Evolutionary conservation across 2,113 vertebrate species (phyloP).

Genomic region (Anas platyrhynchos): DNA sequence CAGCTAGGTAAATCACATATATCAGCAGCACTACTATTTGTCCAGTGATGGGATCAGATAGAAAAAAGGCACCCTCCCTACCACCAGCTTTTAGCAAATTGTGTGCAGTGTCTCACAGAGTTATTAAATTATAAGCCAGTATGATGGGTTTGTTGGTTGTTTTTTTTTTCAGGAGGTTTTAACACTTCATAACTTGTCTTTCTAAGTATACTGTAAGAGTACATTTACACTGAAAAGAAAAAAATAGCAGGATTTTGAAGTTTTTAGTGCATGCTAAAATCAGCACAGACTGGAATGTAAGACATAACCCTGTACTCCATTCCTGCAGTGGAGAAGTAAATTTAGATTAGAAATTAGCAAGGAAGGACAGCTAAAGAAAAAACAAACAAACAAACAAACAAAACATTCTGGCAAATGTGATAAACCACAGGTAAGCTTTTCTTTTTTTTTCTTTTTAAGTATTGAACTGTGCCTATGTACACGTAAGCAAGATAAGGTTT

Average conservation of each 20-base stretch:
- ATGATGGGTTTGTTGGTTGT: background rate
- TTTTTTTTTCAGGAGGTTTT: background rate
- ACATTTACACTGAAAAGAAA: background rate
- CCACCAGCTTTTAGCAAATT: background rate
- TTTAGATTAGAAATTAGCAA: background rate
- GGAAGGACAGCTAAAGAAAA: background rate
- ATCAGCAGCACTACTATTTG: background rate
- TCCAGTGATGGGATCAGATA: background rate
- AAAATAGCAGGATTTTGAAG: background rate
- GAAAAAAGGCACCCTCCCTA: background rate
- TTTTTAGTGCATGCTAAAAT: background rate
- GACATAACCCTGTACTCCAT: background rate
- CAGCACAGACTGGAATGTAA: background rate
- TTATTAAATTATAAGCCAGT: background rate
- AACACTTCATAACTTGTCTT: background rate
- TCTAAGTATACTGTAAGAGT: background rate
- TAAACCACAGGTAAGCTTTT: background rate
- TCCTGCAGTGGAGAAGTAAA: background rate
- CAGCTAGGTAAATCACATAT: background rate
- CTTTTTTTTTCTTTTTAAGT: background rate
- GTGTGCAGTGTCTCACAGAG: background rate
- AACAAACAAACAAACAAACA: background rate
- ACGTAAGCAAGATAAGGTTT: fast-evolving
- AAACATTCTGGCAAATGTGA: background rate
- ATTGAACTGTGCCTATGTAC: background rate